Percentiles rank a stretch among this genome's conserved stretches.
Evolutionary conservation across 2,888 invertebrate genomes (phyloP).

Genomic region (Eilema griseolum): DNA sequence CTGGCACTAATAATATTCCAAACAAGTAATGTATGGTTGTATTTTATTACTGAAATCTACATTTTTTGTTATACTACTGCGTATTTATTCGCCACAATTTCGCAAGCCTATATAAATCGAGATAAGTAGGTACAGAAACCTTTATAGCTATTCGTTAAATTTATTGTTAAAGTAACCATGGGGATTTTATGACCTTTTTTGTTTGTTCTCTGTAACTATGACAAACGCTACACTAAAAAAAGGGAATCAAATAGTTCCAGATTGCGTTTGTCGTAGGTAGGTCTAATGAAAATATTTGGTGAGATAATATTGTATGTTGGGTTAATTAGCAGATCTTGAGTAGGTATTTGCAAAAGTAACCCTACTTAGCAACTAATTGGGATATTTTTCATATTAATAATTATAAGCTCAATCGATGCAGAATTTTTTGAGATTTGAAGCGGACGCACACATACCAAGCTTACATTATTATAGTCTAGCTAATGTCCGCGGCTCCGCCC

Average conservation of each 20-base stretch:
- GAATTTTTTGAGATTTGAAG: too few relatives aligned
- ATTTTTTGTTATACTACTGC: neutral
- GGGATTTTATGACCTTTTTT: conserved; percentile 29
- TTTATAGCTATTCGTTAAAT: conserved; percentile 31
- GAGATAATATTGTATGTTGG: neutral
- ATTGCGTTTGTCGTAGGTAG: neutral
- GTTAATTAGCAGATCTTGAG: neutral
- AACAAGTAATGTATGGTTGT: neutral
- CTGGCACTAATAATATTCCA: neutral
- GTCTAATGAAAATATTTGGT: too few relatives aligned
- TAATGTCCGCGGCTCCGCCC: too few relatives aligned
- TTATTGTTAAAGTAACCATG: conserved; percentile 31
- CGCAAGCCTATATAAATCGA: conserved; percentile 36
- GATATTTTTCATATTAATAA: too few relatives aligned
- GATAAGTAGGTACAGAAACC: conserved; percentile 26
- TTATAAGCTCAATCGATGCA: too few relatives aligned
- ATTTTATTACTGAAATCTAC: neutral
- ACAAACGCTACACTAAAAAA: neutral
- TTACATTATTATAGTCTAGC: too few relatives aligned
- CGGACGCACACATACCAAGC: too few relatives aligned
- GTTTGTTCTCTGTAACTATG: conserved; percentile 24
- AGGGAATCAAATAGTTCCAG: neutral
- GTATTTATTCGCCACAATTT: neutral
- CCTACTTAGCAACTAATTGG: too few relatives aligned
- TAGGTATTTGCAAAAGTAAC: neutral